These are phyloP conservation scores for Drosophila virilis DNA, from an alignment of 1,140 invertebrate genomes.

Conservation along the genomic window DNA sequence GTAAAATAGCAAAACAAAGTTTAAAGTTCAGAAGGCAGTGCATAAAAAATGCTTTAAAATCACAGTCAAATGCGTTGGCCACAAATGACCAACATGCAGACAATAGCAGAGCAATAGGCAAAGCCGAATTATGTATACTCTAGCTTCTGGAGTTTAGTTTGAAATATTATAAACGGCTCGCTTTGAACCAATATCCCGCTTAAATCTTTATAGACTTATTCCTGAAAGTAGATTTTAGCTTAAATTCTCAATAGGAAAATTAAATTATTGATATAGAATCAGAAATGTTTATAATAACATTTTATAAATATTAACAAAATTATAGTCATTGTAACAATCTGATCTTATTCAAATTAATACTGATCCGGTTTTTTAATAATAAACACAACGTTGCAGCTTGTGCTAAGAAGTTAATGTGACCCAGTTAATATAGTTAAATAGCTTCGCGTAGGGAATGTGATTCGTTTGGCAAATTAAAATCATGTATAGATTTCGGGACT, in stretches of 20 bases:
- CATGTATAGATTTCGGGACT: slow-evolving; percentile 31
- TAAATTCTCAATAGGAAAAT: too few relatives aligned
- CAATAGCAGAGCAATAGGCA: slow-evolving; percentile 2
- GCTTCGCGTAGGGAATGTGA: slow-evolving; percentile 12
- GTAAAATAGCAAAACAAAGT: slow-evolving; percentile 35
- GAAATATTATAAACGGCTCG: too few relatives aligned
- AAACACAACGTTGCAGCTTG: too few relatives aligned
- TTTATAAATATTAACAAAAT: too few relatives aligned
- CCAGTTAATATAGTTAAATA: not conserved
- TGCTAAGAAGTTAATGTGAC: not conserved
- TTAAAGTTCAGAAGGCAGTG: slow-evolving; percentile 53
- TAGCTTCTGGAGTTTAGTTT: not conserved
- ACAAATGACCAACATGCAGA: slow-evolving; percentile 44
- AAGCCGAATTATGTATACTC: not conserved
- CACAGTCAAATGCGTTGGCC: slow-evolving; percentile 39
- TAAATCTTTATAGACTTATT: too few relatives aligned
- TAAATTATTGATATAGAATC: too few relatives aligned
- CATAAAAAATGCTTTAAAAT: slow-evolving; percentile 53
- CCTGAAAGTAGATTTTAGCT: too few relatives aligned
- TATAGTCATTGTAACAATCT: too few relatives aligned
- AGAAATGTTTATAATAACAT: too few relatives aligned
- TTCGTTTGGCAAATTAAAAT: slow-evolving; percentile 55
- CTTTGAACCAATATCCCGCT: too few relatives aligned
- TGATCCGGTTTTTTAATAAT: too few relatives aligned
- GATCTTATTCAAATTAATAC: too few relatives aligned